Evolutionary conservation across 2,888 invertebrate species (phyloP), one percentile per base, ranked within the genome.

Genomic region (Drosophila crucigera): DNA sequence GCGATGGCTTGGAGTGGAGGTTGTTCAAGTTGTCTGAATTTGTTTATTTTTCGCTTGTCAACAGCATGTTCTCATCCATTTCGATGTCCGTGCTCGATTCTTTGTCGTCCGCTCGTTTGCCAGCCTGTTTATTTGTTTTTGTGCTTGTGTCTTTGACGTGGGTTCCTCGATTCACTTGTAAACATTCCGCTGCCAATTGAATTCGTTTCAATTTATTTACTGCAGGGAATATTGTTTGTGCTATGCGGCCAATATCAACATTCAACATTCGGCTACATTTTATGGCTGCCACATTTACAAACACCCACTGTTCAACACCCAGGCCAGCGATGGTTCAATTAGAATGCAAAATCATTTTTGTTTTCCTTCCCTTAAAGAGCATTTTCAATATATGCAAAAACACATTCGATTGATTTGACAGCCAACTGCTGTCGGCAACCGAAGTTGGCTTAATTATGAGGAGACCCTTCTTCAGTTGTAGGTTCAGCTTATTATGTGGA

Each of bases 151-250:
- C 76, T 86, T 76, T 62, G 63, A 49, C 54, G 49, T 50, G 60
- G 53, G 68, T 50, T 65, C 31, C 47, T 31, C 68, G 43, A 66
- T 69, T 72, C 71, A 54, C 69, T 73, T 78, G 87, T 91, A 86
- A 83, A 91, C 91, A 89, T 80, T 83, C 75, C 71, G 68, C 83
- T 85, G 89, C 83, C 82, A 87, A 89, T 89, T 90, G 89, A 84
- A 89, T 89, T 86, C 72, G 75, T 79, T 86, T 90, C 91, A 86
- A 91, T 91, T 90, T 89, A 89, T 90, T 89, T 80, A 84, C 82
- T 78, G 75, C 73, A 75, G 30, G 50, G 43, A 50, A 63, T 41
- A 63, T 79, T 88, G 84, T 76, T 87, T 84, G 89, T 68, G 65
- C 50, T 30, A 77, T 62, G 73, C 56, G 35, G 64, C 76, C 75